Conservation (phyloP, 2,113 vertebrate species). For the Noctilio leporinus region DNA sequence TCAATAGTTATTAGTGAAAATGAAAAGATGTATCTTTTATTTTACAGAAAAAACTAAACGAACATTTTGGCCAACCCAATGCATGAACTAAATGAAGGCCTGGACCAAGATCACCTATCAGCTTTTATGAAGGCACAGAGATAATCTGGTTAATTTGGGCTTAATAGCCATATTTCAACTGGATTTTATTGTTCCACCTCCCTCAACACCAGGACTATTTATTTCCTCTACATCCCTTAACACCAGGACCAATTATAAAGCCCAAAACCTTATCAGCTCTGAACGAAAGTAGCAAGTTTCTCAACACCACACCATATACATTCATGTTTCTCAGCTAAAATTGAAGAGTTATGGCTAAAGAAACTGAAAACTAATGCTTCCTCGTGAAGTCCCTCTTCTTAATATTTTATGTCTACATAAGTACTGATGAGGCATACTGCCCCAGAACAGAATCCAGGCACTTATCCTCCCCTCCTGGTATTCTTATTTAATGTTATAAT, state of each 20-base stretch:
- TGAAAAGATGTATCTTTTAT: too few relatives aligned
- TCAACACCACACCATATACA: background rate
- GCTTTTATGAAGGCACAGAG: background rate
- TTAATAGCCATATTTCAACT: background rate
- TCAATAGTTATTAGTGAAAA: too few relatives aligned
- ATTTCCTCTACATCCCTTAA: background rate
- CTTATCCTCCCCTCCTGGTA: background rate
- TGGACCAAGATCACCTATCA: background rate
- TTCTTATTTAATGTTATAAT: background rate
- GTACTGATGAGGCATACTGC: background rate
- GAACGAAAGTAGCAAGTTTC: background rate
- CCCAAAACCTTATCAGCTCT: background rate
- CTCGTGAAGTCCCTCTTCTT: background rate
- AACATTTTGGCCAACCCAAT: too few relatives aligned
- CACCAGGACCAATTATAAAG: background rate
- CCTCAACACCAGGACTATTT: background rate
- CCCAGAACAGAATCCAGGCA: background rate
- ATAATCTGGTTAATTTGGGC: background rate
- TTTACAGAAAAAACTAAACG: too few relatives aligned
- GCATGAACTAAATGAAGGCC: background rate
- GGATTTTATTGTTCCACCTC: background rate
- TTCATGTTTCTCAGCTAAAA: conserved; percentile 17
- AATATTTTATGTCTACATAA: background rate
- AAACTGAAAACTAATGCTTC: background rate
- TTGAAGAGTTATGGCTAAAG: background rate